These are phyloP conservation scores for Characodon lateralis DNA, from an alignment of 2,797 vertebrate genomes.

Conservation along the genomic window DNA sequence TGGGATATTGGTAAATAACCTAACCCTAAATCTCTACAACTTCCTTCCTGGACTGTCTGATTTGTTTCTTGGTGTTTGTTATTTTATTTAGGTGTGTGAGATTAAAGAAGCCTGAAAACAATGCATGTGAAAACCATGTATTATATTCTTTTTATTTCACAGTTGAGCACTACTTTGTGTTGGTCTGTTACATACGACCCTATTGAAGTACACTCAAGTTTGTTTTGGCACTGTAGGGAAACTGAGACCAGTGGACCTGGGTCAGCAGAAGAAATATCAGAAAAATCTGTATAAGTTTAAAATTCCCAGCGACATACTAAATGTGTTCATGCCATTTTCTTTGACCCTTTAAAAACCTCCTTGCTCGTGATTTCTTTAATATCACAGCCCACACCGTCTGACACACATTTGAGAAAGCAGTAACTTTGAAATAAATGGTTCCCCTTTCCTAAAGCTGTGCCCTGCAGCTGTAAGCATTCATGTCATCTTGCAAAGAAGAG, in stretches of 20 bases:
- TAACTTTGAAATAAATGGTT: not conserved
- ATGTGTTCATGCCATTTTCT: not conserved
- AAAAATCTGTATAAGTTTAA: no score
- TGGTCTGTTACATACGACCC: no score
- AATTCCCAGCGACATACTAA: not conserved
- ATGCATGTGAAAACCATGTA: not conserved
- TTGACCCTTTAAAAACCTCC: not conserved
- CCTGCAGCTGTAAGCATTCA: not conserved
- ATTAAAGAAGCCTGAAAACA: not conserved
- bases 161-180: not conserved
- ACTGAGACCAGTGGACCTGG: no score
- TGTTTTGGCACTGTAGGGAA: no score
- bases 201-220: not conserved
- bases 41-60: no score
- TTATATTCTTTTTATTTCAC: not conserved
- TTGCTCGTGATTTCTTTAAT: not conserved
- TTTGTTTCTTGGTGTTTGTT: no score
- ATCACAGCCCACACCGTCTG: not conserved
- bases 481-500: not conserved
- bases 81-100: not conserved
- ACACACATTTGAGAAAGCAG: conserved; percentile 5
- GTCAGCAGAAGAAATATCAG: no score
- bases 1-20: no score
- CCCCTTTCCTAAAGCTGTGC: conserved; percentile 30
- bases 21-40: no score